Conservation (phyloP, 2,113 vertebrate species). For the Cebidichthys violaceus region DNA sequence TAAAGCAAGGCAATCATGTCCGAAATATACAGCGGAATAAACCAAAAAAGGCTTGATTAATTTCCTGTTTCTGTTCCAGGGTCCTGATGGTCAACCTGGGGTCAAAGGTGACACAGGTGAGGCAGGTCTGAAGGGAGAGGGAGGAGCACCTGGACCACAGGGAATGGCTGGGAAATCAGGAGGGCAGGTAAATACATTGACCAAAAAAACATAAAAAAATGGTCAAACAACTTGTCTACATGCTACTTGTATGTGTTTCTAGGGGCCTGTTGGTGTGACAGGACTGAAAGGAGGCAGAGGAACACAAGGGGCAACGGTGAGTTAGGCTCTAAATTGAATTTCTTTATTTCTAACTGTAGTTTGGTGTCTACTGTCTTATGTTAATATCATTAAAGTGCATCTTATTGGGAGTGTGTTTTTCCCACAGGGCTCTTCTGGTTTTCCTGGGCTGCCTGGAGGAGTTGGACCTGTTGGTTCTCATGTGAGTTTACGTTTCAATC, state of each 20-base stretch:
- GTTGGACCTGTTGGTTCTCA: conserved; percentile 90
- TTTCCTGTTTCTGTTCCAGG: conserved; percentile 77
- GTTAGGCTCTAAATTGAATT: conserved; percentile 51
- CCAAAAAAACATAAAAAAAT: not conserved
- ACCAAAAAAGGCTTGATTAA: not conserved
- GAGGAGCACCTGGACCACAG: conserved; percentile 92
- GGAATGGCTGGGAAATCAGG: conserved; percentile 92
- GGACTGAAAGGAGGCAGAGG: conserved; percentile 97
- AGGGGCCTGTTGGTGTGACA: conserved; percentile 92
- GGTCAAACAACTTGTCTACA: not conserved
- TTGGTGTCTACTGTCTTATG: not conserved
- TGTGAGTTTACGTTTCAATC: conserved; percentile 84
- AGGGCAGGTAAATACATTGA: conserved; percentile 80
- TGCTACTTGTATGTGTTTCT: conserved; percentile 5
- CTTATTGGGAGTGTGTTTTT: not conserved
- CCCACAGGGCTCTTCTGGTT: conserved; percentile 92
- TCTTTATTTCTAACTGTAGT: not conserved
- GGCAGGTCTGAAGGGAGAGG: conserved; percentile 92
- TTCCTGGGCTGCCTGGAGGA: conserved; percentile 95
- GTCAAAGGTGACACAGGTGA: conserved; percentile 96
- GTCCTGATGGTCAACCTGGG: conserved; percentile 94
- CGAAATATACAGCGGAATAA: not conserved
- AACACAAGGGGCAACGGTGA: conserved; percentile 94
- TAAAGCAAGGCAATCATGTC: not conserved
- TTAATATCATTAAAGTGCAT: not conserved